Evolutionary conservation across 2,797 vertebrate genomes (phyloP).

Genomic region (Typhlichthys eigenmanni): DNA sequence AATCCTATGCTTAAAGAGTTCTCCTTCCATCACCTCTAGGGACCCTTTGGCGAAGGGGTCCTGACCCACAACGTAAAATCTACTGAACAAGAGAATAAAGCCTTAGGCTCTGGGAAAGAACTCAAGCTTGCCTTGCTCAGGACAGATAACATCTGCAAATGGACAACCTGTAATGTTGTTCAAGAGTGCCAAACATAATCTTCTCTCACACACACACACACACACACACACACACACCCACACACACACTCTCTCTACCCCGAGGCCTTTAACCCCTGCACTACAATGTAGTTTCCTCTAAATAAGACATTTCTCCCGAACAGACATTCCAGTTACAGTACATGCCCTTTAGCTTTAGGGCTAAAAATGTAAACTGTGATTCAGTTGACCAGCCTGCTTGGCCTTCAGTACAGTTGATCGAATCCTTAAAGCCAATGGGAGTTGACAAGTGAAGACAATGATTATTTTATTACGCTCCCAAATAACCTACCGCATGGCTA

Average conservation of each 20-base stretch:
- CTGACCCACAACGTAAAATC: neutral
- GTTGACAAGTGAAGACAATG: constrained; percentile 46
- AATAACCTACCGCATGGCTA: constrained; percentile 22
- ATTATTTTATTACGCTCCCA: constrained; percentile 42
- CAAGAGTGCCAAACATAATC: neutral
- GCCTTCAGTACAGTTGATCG: constrained; percentile 33
- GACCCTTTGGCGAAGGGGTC: too few relatives aligned
- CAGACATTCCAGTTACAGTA: constrained; percentile 34
- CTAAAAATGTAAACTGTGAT: constrained; percentile 15
- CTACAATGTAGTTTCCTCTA: constrained; percentile 18
- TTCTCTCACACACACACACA: neutral
- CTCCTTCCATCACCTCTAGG: too few relatives aligned
- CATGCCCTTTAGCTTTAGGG: constrained; percentile 22
- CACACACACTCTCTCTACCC: neutral
- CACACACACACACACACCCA: neutral
- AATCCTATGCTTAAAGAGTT: too few relatives aligned
- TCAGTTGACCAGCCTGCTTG: constrained; percentile 21
- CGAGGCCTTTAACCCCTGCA: constrained; percentile 7
- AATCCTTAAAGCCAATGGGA: constrained; percentile 51
- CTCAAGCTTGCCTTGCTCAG: neutral
- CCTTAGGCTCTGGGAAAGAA: neutral
- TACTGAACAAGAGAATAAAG: neutral
- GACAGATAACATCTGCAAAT: neutral
- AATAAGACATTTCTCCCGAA: constrained; percentile 26
- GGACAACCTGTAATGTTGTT: constrained; percentile 6